phyloP scores from a whole-genome alignment of 2,888 invertebrate species.

The Calliopum simillimum region DNA sequence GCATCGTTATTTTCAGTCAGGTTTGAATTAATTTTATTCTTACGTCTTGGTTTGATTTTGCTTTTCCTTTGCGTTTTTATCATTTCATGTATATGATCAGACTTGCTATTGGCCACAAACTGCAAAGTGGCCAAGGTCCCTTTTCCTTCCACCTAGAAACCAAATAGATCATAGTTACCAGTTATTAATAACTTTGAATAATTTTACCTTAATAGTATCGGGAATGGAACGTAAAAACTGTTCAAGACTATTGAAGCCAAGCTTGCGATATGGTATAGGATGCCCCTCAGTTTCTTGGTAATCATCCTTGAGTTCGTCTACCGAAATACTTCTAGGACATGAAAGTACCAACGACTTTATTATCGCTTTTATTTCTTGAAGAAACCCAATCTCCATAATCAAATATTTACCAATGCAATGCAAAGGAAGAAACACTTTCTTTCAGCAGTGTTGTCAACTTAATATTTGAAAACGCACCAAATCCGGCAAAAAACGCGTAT shows the following conservation, averaged over 20 bases:
- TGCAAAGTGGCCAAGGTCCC: constrained; percentile 53
- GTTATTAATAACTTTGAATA: too few species aligned
- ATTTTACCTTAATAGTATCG: constrained; percentile 55
- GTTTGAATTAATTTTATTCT: too few species aligned
- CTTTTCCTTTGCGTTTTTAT: constrained; percentile 56
- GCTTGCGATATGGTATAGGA: constrained; percentile 49
- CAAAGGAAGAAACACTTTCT: too few species aligned
- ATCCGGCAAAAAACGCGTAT: too few species aligned
- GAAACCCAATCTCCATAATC: constrained; percentile 51
- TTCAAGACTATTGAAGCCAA: constrained; percentile 56
- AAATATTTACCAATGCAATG: too few species aligned
- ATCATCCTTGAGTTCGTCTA: constrained; percentile 53
- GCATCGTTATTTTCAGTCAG: too few species aligned
- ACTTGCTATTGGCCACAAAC: constrained; percentile 48
- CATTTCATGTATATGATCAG: constrained; percentile 56
- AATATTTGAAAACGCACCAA: too few species aligned
- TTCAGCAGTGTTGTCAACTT: too few species aligned
- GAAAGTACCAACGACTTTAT: constrained; percentile 60
- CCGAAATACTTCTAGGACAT: constrained; percentile 50
- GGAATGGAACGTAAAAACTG: constrained; percentile 55
- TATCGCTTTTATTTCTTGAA: constrained; percentile 55
- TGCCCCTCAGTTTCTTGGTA: constrained; percentile 53
- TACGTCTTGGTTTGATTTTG: too few species aligned
- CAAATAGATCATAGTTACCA: background rate
- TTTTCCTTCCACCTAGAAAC: constrained; percentile 51